Percentiles rank a stretch among this genome's conserved stretches.
Conservation (phyloP, 2,888 invertebrate genomes). For the Andrena bicolor region DNA sequence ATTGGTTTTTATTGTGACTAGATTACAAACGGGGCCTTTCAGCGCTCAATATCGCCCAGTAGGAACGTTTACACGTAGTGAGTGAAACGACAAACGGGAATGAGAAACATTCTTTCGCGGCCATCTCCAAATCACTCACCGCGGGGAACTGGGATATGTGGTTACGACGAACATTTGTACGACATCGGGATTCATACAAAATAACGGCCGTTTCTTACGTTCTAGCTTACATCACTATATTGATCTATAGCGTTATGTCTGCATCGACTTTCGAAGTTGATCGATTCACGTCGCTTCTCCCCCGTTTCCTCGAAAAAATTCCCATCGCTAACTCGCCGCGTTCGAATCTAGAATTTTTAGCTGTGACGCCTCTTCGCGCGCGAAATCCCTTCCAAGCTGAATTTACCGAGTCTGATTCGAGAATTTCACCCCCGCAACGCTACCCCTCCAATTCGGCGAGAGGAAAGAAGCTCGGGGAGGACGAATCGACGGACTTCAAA, state of each 20-base stretch:
- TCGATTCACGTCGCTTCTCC: conserved; percentile 54
- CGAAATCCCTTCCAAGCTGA: background rate
- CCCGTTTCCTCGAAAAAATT: background rate
- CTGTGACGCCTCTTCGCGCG: background rate
- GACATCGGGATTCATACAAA: conserved; percentile 84
- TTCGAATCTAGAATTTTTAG: background rate
- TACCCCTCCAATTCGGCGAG: background rate
- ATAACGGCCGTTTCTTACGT: conserved; percentile 82
- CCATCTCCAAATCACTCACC: conserved; percentile 67
- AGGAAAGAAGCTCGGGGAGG: conserved; percentile 24
- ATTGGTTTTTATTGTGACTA: conserved; percentile 85
- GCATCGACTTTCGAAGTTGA: conserved; percentile 64
- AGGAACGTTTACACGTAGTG: conserved; percentile 82
- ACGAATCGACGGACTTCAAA: conserved; percentile 63
- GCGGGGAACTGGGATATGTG: conserved; percentile 78
- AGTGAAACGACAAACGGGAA: conserved; percentile 76
- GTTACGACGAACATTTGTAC: conserved; percentile 82
- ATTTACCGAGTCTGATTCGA: background rate
- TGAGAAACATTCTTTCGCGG: conserved; percentile 62
- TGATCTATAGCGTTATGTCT: conserved; percentile 72
- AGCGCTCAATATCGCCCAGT: conserved; percentile 81
- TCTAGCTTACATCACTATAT: conserved; percentile 77
- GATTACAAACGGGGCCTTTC: conserved; percentile 84
- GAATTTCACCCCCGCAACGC: background rate
- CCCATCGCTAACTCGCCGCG: background rate